Evolutionary conservation across 2,797 vertebrate genomes (phyloP).

Genomic region (Aotus griseimembra): DNA sequence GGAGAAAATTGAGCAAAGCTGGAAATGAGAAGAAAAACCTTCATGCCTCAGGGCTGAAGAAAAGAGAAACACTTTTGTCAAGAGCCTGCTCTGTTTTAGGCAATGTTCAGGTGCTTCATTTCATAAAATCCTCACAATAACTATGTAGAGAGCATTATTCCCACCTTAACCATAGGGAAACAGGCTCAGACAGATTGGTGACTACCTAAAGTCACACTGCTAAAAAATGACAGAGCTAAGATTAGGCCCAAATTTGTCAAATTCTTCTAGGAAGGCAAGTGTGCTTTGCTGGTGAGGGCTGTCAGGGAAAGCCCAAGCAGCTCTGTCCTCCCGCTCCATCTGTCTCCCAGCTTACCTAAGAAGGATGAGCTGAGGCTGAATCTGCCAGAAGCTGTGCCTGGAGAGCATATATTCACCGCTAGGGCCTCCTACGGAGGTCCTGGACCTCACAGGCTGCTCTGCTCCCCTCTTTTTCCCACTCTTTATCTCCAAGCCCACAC

Average conservation of each 20-base stretch:
- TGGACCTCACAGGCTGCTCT: not conserved
- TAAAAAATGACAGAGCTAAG: not conserved
- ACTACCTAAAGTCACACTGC: not conserved
- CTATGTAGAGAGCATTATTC: not conserved
- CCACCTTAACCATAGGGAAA: not conserved
- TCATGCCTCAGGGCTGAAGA: not conserved
- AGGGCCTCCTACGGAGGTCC: not conserved
- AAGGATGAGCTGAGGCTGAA: not conserved
- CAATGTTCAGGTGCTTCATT: not conserved
- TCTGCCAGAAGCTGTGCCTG: not conserved
- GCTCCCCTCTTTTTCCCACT: too few species aligned
- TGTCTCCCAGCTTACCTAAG: not conserved
- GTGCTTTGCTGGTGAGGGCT: not conserved
- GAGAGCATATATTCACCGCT: not conserved
- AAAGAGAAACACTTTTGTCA: not conserved
- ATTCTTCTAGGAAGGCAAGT: not conserved
- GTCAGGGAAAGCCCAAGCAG: rapidly evolving
- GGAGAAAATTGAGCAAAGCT: not conserved
- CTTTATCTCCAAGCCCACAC: not conserved
- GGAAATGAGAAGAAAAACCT: not conserved
- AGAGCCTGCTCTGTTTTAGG: not conserved
- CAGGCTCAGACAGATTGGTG: not conserved
- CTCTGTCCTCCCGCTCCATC: not conserved
- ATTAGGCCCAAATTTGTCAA: not conserved
- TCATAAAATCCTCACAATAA: not conserved